phyloP scores from a whole-genome alignment of 2,797 vertebrate genomes.

The Heteromormyrus szaboi region DNA sequence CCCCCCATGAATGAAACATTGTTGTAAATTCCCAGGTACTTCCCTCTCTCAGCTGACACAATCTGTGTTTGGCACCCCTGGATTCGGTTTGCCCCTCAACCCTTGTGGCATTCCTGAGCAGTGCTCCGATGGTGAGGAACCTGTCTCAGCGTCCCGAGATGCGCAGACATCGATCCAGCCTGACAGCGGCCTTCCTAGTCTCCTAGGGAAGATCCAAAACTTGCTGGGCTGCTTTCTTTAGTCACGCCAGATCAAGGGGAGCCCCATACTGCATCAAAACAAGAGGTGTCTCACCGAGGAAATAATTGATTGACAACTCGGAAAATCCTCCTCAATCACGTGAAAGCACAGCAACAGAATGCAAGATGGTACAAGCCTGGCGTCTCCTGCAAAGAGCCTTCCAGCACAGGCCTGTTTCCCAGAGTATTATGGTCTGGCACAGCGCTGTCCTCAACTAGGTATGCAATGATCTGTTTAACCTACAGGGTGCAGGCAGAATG shows the following conservation, averaged over 20 bases:
- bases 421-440: not conserved
- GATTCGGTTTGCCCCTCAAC: not conserved
- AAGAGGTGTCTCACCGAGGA: not conserved
- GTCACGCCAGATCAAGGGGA: not conserved
- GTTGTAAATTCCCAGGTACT: not conserved
- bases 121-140: not conserved
- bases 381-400: not conserved
- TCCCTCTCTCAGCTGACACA: not conserved
- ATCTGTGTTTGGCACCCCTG: constrained; percentile 3
- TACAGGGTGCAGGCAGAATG: not conserved
- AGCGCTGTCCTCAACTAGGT: not conserved
- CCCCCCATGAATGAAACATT: not conserved
- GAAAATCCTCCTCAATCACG: not conserved
- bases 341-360: not conserved
- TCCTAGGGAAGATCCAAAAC: not conserved
- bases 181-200: not conserved
- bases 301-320: constrained; percentile 8
- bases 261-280: not conserved
- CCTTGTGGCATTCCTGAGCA: constrained; percentile 20
- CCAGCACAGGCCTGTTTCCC: not conserved
- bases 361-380: not conserved
- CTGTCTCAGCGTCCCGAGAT: not conserved
- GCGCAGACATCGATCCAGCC: not conserved
- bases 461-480: constrained; percentile 8
- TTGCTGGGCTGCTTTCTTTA: not conserved